Conservation (phyloP, 2,797 vertebrate genomes). For the Oryzias sinensis region DNA sequence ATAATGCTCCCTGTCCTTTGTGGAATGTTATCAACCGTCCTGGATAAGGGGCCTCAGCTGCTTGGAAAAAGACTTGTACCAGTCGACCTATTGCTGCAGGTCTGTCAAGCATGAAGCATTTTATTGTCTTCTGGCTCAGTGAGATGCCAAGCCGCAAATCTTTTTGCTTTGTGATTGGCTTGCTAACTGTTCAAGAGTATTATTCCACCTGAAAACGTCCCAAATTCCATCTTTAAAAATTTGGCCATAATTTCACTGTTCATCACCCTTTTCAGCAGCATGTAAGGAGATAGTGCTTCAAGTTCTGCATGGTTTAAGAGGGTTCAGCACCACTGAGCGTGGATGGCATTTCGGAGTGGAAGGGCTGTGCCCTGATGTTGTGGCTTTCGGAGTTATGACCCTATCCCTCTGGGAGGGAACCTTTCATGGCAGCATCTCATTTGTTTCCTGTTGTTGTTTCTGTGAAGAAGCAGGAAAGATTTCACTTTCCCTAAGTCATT, state of each 20-base stretch:
- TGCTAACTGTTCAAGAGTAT: conserved; percentile 56
- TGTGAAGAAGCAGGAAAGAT: conserved; percentile 25
- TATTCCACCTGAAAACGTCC: conserved; percentile 55
- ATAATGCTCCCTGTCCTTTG: conserved; percentile 17
- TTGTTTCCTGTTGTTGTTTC: conserved; percentile 45
- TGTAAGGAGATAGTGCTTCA: conserved; percentile 51
- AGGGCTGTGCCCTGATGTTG: conserved; percentile 65
- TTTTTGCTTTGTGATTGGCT: conserved; percentile 45
- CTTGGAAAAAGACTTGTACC: conserved; percentile 22
- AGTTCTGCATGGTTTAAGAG: conserved; percentile 71
- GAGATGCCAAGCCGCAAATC: conserved; percentile 55
- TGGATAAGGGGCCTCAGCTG: conserved; percentile 25
- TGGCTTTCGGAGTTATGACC: conserved; percentile 61
- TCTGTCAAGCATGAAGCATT: conserved; percentile 56
- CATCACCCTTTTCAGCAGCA: conserved; percentile 46
- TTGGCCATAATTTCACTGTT: conserved; percentile 58
- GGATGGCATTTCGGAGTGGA: conserved; percentile 66
- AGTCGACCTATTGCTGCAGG: conserved; percentile 35
- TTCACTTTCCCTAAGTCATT: conserved; percentile 5
- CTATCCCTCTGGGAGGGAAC: conserved; percentile 45
- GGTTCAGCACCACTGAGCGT: conserved; percentile 67
- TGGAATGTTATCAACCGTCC: conserved; percentile 43
- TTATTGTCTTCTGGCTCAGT: conserved; percentile 68
- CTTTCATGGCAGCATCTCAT: conserved; percentile 48
- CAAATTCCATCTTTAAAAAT: conserved; percentile 49